Conservation (phyloP, 2,888 invertebrate species). For the Andrena fulva region DNA sequence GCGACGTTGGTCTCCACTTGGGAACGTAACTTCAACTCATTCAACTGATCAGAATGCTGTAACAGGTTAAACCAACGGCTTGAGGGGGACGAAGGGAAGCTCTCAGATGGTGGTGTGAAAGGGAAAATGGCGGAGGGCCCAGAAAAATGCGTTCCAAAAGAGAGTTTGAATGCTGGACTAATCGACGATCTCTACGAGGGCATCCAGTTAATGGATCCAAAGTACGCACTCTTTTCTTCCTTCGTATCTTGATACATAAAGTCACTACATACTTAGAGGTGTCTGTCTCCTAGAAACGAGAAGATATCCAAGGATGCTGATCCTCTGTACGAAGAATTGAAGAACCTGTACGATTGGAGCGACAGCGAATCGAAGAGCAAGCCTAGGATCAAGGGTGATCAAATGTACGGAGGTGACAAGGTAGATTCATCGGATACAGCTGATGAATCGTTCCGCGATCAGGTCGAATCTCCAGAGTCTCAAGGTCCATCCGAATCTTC, state of each 20-base stretch:
- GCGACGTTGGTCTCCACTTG: neutral
- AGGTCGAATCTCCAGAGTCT: neutral
- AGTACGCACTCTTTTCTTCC: slow-evolving; percentile 1
- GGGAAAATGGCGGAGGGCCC: slow-evolving; percentile 8
- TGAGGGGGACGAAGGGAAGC: neutral
- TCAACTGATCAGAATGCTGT: neutral
- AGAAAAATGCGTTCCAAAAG: slow-evolving; percentile 38
- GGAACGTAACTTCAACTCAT: neutral
- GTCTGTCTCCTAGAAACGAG: neutral
- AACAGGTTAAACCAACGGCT: slow-evolving; percentile 34
- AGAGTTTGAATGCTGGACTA: slow-evolving; percentile 25
- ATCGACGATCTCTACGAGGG: slow-evolving; percentile 51
- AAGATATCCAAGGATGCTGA: slow-evolving; percentile 17
- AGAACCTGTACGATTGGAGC: slow-evolving; percentile 65
- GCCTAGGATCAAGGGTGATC: slow-evolving; percentile 63
- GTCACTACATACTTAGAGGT: neutral
- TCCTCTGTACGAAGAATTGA: slow-evolving; percentile 63
- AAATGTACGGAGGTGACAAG: slow-evolving; percentile 49
- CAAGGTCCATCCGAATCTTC: neutral
- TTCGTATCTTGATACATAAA: no score
- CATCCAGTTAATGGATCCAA: slow-evolving; percentile 38
- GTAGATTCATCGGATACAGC: slow-evolving; percentile 14
- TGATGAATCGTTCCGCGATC: slow-evolving; percentile 11
- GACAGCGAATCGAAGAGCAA: slow-evolving; percentile 53
- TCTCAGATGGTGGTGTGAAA: neutral